These are phyloP conservation scores for Anseranas semipalmata DNA, from an alignment of 2,113 vertebrate genomes.

Conservation along the genomic window DNA sequence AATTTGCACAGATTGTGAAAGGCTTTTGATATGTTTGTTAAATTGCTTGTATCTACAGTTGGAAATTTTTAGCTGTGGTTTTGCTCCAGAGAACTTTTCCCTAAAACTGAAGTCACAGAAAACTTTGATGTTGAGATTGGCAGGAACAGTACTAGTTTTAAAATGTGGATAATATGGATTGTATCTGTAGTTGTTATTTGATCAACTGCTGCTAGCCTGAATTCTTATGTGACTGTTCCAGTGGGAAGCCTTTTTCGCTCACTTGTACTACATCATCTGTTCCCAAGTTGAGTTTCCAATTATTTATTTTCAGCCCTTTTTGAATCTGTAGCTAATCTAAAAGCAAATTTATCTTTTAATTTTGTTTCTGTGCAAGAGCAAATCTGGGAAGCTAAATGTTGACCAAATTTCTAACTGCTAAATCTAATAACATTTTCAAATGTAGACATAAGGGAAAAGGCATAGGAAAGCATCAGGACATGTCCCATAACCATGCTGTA, in stretches of 20 bases:
- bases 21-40: neutral
- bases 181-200: neutral
- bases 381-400: neutral
- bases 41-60: neutral
- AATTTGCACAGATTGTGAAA: neutral
- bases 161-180: neutral
- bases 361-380: neutral
- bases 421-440: constrained; percentile 28
- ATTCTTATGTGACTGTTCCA: neutral
- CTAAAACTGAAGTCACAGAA: neutral
- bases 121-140: neutral
- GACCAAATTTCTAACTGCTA: constrained; percentile 3
- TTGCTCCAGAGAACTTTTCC: neutral
- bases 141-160: neutral
- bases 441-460: neutral
- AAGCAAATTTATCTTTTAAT: constrained; percentile 29
- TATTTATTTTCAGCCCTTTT: constrained; percentile 24
- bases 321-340: constrained; percentile 5
- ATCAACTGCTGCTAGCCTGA: neutral
- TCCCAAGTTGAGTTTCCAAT: neutral
- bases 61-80: neutral
- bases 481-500: neutral
- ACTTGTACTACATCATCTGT: neutral
- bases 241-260: neutral
- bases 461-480: neutral